Base-by-base conservation (phyloP, 2,888 invertebrate genomes). In the Epicampocera succincta region DNA sequence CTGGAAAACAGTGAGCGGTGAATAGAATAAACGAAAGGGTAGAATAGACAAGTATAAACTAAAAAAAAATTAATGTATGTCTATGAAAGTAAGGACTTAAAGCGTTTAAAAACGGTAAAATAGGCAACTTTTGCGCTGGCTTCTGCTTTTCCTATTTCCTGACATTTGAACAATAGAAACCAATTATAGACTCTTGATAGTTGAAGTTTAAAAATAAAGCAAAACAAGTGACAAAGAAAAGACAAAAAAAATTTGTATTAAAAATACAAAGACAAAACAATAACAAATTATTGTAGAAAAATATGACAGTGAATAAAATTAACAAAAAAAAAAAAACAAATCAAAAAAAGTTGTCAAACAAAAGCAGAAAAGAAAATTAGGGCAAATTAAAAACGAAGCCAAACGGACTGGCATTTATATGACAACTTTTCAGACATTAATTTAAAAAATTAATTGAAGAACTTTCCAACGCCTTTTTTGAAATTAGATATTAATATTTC, bases 111-210 rank as follows among this genome's bases (percentile, higher is more conserved):
- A 54, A 63, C 19, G 52, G 21, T 44, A 73, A 46, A 46, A 13
- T 38, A 63, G 54, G 21, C 9, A 33, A 63, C 13, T 72, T 72
- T 33, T 50, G 60, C 25, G 9, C 11, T 25, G 17, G 2, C 3
- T 33, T 11, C 19, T 50, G 13, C 1, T 42, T 40, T 13, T 44
- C n/a, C 44, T 68, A 29, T 29, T 40, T 42, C 11, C 9, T 13
- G 13, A 17, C 17, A 21, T n/a, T 38, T 21, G 17, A 60, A 79
- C 68, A 79, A 79, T 72, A 50, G 60, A 66, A 75, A 60, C 58
- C 60, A 75, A 75, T 75, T 75, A 75, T 68, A 68, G 42, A 15
- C 66, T 66, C 56, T 66, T 40, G 66, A 79, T 50, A 52, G 58
- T 38, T 54, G 46, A 66, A 56, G 40, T 38, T 17, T 13, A 3